Conservation (phyloP, 1,140 invertebrate genomes). For the Zelostemma sp. region DNA sequence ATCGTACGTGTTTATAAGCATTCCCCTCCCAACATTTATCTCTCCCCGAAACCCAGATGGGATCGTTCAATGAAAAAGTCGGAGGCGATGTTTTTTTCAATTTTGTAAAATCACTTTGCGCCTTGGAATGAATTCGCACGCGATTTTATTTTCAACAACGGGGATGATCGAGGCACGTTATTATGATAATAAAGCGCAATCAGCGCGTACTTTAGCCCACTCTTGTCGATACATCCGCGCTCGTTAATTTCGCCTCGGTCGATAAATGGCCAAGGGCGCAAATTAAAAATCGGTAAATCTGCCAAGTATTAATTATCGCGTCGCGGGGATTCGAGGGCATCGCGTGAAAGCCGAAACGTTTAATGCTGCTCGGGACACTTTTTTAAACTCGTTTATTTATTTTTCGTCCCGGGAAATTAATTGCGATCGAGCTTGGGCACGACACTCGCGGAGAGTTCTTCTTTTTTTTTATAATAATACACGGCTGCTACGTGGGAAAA, state of each 20-base stretch:
- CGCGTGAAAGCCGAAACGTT: constrained; percentile 37
- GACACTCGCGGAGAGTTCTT: no score
- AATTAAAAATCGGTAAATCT: constrained; percentile 51
- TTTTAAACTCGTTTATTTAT: constrained; percentile 20
- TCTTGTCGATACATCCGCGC: constrained; percentile 35
- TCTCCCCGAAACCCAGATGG: constrained; percentile 32
- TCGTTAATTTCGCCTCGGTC: constrained; percentile 42
- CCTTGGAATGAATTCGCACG: neutral
- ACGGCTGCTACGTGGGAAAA: constrained; percentile 25
- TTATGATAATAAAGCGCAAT: no score
- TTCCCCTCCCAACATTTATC: constrained; percentile 45
- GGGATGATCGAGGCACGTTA: constrained; percentile 1
- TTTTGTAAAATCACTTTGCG: neutral
- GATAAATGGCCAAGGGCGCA: constrained; percentile 40
- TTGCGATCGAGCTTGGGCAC: constrained; percentile 5
- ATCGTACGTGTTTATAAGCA: constrained; percentile 45
- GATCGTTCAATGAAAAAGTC: constrained; percentile 39
- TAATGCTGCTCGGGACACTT: constrained; percentile 30
- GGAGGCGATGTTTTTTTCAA: constrained; percentile 10
- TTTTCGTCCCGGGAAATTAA: constrained; percentile 41
- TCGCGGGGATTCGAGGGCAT: constrained; percentile 24
- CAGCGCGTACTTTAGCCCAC: constrained; percentile 9
- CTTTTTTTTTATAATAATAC: neutral
- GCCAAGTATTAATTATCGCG: constrained; percentile 46
- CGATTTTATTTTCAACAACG: no score